phyloP scores from a whole-genome alignment of 2,797 vertebrate genomes.

The Leucoraja ocellata region DNA sequence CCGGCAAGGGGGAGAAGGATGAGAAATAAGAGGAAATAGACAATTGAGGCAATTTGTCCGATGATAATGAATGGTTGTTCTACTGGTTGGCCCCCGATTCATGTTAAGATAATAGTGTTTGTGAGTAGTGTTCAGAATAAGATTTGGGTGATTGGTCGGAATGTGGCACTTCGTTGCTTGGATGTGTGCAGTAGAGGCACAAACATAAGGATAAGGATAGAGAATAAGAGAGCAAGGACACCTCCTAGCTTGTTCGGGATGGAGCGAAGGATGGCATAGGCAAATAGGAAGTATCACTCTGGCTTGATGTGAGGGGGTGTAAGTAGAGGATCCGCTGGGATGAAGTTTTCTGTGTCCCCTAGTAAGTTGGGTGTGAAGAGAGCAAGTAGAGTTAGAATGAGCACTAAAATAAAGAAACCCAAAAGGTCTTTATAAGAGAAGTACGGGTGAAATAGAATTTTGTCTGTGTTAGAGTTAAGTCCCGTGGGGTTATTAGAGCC shows the following conservation, averaged over 20 bases:
- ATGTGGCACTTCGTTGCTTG: constrained; percentile 43
- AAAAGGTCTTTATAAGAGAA: too few relatives aligned
- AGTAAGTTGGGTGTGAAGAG: constrained; percentile 38
- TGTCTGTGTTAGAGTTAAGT: constrained; percentile 11
- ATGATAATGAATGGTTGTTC: constrained; percentile 42
- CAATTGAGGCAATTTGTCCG: background rate
- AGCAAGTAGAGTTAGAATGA: background rate
- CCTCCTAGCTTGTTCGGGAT: constrained; percentile 48
- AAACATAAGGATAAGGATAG: constrained; percentile 13
- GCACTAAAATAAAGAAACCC: too few relatives aligned
- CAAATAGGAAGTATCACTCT: constrained; percentile 52
- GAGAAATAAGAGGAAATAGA: constrained; percentile 42
- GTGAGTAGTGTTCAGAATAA: constrained; percentile 43
- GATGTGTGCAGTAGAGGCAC: constrained; percentile 43
- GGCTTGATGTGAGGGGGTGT: constrained; percentile 44
- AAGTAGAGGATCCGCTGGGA: constrained; percentile 43
- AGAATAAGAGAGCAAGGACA: background rate
- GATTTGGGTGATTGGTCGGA: background rate
- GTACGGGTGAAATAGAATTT: constrained; percentile 41
- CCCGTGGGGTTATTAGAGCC: constrained; percentile 48
- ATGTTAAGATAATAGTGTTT: background rate
- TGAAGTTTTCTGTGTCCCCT: constrained; percentile 54
- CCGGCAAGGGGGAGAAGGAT: accelerated
- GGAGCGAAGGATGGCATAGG: constrained; percentile 41
- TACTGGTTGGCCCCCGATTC: too few relatives aligned